Evolutionary conservation across 2,888 invertebrate genomes (phyloP).

Genomic region (Nezara viridula): DNA sequence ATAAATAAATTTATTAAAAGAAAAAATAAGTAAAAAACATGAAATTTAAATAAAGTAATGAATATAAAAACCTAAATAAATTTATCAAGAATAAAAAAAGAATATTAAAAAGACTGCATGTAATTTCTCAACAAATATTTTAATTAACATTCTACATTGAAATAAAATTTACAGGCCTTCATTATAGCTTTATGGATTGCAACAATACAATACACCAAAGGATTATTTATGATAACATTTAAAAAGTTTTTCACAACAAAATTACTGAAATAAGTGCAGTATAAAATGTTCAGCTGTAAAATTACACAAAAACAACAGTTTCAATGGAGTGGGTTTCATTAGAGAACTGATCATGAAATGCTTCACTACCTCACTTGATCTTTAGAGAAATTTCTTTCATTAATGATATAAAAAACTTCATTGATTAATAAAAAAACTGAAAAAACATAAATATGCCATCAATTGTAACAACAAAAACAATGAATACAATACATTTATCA

Average conservation of each 20-base stretch:
- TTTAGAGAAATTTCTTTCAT: not conserved
- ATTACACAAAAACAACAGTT: not conserved
- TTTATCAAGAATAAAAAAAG: too few species aligned
- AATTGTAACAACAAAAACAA: not conserved
- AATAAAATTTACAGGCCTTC: not conserved
- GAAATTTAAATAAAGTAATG: not conserved
- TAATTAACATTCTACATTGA: not conserved
- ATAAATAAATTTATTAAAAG: constrained; percentile 5
- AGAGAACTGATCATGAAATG: not conserved
- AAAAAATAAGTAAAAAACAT: not conserved
- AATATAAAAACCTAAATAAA: not conserved
- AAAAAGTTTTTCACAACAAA: not conserved
- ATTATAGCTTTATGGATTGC: not conserved
- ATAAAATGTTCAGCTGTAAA: not conserved
- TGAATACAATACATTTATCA: not conserved
- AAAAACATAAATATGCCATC: not conserved
- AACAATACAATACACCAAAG: not conserved
- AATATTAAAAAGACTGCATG: not conserved
- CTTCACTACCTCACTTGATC: not conserved
- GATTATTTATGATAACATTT: not conserved
- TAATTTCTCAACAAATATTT: not conserved
- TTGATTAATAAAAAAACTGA: not conserved
- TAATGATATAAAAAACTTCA: not conserved
- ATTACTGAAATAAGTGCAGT: not conserved
- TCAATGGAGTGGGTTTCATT: not conserved